Base-by-base conservation (phyloP, 2,113 vertebrate species). In the Heterochromis multidens region DNA sequence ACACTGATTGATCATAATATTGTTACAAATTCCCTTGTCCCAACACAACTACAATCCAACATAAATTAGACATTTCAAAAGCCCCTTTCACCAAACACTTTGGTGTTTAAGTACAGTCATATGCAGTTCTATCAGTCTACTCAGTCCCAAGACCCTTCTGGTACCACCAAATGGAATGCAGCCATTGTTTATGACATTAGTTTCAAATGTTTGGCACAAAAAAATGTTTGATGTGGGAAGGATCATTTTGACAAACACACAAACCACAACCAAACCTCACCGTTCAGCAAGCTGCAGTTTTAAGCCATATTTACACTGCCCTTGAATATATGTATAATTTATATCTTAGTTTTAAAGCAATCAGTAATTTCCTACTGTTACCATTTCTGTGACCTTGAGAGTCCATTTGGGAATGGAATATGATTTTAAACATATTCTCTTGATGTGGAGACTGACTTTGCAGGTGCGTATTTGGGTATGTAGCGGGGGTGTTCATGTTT, bases 401-500 rank as follows among this genome's bases (percentile, higher is more conserved):
- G 87, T 84, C 83, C 56, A 4, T 14, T 8, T 12, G 11, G 43
- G 43, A 72, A 70, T 12, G 12, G 3, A 19, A 1, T 8, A 23
- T 17, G 5, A 1, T 80, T 70, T 91, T 65, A 96, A 2, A 96
- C 95, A 2, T 96, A 96, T 52, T 95, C 94, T 82, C 90, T 94
- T 16, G 94, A 91, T 1, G 90, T 84, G 58, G 92, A 83, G 9
- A 29, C 60, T 1, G 94, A 84, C 77, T 93, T 95, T 74, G 87
- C 79, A 0, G 92, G 87, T 0, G 79, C 81, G 87, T 92, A 96
- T 82, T 92, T 95, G 58, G 93, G 86, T 3, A 67, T 21, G 46
- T 96, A 95, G 61, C 83, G 90, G 19, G 16, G 88, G 19, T 97
- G 96, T 58, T 97, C 94, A 0, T 93, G 54, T 7, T 92, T 96